phyloP scores from a whole-genome alignment of 2,888 invertebrate genomes.

The Protodeltote pygarga region DNA sequence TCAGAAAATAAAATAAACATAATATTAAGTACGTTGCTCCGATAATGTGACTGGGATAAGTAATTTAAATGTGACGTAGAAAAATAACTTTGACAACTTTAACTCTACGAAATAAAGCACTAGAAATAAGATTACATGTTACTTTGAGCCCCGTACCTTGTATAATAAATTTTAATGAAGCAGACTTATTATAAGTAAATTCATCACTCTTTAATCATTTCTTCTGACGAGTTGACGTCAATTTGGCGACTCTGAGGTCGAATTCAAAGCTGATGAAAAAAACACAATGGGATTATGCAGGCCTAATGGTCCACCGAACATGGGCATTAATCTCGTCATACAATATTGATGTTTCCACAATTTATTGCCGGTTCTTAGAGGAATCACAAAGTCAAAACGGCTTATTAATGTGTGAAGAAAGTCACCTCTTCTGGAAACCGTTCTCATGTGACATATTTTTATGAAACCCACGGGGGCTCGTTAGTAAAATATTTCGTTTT shows the following conservation, averaged over 20 bases:
- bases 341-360: conserved; percentile 84
- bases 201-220: conserved; percentile 71
- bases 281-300: conserved; percentile 84
- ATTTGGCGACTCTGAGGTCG: conserved; percentile 72
- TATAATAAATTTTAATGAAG: conserved; percentile 30
- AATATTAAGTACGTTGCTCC: conserved; percentile 39
- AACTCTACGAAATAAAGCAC: conserved; percentile 16
- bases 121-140: conserved; percentile 9
- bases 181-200: conserved; percentile 68
- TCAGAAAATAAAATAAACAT: conserved; percentile 52
- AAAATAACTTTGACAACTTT: conserved; percentile 4
- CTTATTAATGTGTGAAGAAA: conserved; percentile 86
- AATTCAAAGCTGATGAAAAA: conserved; percentile 73
- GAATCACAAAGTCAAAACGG: conserved; percentile 81
- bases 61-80: conserved; percentile 25
- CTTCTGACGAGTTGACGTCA: conserved; percentile 68
- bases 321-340: conserved; percentile 85
- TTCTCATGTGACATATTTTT: conserved; percentile 77
- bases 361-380: conserved; percentile 78
- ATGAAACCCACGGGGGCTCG: conserved; percentile 73
- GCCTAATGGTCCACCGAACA: conserved; percentile 83
- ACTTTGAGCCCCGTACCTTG: conserved; percentile 12
- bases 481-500: conserved; percentile 79
- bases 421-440: conserved; percentile 74
- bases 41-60: conserved; percentile 24